Percentiles rank a stretch among this genome's conserved stretches.
Evolutionary conservation across 92 coral and sea anemone genomes (phyloP).

Genomic region (Galaxea fascicularis): DNA sequence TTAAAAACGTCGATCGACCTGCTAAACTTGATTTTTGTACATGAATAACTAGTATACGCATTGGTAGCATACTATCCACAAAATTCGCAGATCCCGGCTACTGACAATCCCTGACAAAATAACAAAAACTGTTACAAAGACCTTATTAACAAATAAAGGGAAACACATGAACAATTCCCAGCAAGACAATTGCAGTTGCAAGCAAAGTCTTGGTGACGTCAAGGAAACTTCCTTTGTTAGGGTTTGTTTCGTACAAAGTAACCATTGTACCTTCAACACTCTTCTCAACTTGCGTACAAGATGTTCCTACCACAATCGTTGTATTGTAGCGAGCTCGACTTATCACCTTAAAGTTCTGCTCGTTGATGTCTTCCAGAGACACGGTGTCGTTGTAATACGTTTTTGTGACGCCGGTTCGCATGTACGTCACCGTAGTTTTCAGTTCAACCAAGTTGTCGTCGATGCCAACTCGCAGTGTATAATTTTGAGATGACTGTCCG

Average conservation of each 20-base stretch:
- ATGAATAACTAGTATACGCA: too few relatives aligned
- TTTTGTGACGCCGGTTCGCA: not conserved
- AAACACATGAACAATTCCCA: not conserved
- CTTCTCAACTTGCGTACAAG: conserved; percentile 34
- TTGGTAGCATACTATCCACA: too few relatives aligned
- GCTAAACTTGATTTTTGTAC: too few relatives aligned
- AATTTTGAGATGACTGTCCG: too few relatives aligned
- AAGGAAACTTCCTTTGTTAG: conserved; percentile 4
- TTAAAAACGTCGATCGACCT: too few relatives aligned
- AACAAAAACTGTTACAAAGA: too few relatives aligned
- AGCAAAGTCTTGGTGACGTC: not conserved
- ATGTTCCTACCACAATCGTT: conserved; percentile 21
- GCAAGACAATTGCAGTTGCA: not conserved
- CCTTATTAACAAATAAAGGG: too few relatives aligned
- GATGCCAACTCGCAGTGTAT: conserved; percentile 14
- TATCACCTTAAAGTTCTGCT: conserved; percentile 23
- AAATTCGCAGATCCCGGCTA: too few relatives aligned
- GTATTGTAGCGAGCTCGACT: conserved; percentile 29
- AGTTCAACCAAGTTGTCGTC: conserved; percentile 12
- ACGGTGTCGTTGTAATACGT: not conserved
- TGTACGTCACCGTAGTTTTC: conserved; percentile 43
- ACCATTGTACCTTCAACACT: conserved; percentile 36
- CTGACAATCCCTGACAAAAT: too few relatives aligned
- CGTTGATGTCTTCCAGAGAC: conserved; percentile 29
- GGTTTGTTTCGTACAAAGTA: conserved; percentile 47